Percentiles rank a stretch among this genome's conserved stretches.
Evolutionary conservation across 2,113 vertebrate genomes (phyloP).

Genomic region (Sphyrna mokarran): DNA sequence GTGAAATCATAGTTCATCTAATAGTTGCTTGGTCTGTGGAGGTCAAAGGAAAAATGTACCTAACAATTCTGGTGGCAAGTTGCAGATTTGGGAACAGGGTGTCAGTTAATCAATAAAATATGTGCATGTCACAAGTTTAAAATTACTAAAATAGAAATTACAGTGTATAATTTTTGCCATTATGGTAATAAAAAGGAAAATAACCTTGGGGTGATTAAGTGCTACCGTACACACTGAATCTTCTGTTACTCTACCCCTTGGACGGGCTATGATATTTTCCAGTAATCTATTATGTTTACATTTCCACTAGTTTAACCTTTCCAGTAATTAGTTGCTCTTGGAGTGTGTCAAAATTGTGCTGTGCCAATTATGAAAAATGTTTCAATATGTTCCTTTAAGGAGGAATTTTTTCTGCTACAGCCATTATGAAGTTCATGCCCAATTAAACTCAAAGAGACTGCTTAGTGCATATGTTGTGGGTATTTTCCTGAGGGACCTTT

Average conservation of each 20-base stretch:
- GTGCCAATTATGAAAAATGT: slow-evolving; percentile 33
- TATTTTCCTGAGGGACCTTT: slow-evolving; percentile 29
- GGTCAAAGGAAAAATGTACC: background rate
- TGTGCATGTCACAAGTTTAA: background rate
- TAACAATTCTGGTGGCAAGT: background rate
- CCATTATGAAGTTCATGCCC: slow-evolving; percentile 13
- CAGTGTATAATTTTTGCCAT: slow-evolving; percentile 7
- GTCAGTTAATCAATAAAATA: background rate
- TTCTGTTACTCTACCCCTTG: slow-evolving; percentile 20
- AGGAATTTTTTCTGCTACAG: slow-evolving; percentile 6
- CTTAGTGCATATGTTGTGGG: slow-evolving; percentile 6
- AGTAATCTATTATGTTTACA: slow-evolving; percentile 36
- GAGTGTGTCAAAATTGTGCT: slow-evolving; percentile 34
- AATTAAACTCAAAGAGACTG: slow-evolving; percentile 26
- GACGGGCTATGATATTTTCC: slow-evolving; percentile 1
- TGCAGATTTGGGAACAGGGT: background rate
- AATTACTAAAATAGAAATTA: slow-evolving; percentile 12
- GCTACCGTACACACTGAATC: slow-evolving; percentile 28
- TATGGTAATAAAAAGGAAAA: slow-evolving; percentile 27
- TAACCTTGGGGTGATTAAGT: slow-evolving; percentile 33
- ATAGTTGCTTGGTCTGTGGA: background rate
- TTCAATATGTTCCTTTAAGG: slow-evolving; percentile 33
- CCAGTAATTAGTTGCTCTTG: slow-evolving; percentile 37
- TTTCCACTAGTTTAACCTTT: slow-evolving; percentile 32
- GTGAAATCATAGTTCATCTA: background rate